phyloP scores from a whole-genome alignment of 2,797 vertebrate genomes.

The Chelon labrosus region DNA sequence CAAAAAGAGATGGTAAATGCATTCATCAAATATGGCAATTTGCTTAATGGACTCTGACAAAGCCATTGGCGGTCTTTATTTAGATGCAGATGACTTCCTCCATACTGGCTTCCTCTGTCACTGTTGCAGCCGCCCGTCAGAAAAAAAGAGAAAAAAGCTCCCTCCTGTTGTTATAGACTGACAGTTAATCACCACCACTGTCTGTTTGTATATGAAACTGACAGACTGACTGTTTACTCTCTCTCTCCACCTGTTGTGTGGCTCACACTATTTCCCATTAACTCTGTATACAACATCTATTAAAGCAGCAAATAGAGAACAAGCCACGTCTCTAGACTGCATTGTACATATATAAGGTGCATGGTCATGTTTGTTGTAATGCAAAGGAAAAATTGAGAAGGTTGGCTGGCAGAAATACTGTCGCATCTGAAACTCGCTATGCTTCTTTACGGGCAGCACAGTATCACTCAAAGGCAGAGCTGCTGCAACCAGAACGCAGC shows the following conservation, averaged over 20 bases:
- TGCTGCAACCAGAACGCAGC: constrained; percentile 41
- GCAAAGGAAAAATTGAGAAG: constrained; percentile 24
- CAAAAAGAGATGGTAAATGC: constrained; percentile 69
- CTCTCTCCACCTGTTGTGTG: constrained; percentile 47
- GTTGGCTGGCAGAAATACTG: constrained; percentile 27
- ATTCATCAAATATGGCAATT: constrained; percentile 84
- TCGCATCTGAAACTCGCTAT: constrained; percentile 30
- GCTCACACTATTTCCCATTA: constrained; percentile 49
- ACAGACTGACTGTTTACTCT: constrained; percentile 45
- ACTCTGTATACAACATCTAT: constrained; percentile 56
- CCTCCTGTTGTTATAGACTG: constrained; percentile 61
- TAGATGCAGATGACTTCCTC: constrained; percentile 84
- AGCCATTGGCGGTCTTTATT: constrained; percentile 83
- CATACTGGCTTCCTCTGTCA: constrained; percentile 71
- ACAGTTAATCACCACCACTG: constrained; percentile 67
- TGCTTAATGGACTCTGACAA: constrained; percentile 85
- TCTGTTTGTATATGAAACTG: constrained; percentile 55
- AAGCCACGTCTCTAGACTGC: constrained; percentile 28
- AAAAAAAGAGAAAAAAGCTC: constrained; percentile 35
- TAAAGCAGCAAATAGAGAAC: constrained; percentile 46
- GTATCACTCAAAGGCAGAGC: constrained; percentile 38
- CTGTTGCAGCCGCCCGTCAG: constrained; percentile 60
- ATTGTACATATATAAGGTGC: constrained; percentile 27
- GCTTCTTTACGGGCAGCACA: constrained; percentile 18
- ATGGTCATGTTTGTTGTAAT: constrained; percentile 32